Evolutionary conservation across 2,888 invertebrate genomes (phyloP).

Genomic region (Automeris io): DNA sequence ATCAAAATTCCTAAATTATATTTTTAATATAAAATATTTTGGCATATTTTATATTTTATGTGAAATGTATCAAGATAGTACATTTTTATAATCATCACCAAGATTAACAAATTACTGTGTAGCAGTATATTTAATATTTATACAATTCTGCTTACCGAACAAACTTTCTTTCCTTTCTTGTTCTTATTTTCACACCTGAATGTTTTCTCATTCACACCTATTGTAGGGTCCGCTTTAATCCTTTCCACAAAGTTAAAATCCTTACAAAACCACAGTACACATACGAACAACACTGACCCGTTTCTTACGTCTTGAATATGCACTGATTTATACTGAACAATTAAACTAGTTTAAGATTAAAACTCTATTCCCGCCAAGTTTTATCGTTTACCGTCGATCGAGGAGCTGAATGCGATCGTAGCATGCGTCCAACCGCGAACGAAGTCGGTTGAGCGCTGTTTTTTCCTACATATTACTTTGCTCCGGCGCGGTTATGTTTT

Average conservation of each 20-base stretch:
- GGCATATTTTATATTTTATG: too few relatives aligned
- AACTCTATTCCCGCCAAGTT: slow-evolving; percentile 51
- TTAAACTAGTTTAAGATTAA: slow-evolving; percentile 9
- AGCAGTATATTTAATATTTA: too few relatives aligned
- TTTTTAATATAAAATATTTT: too few relatives aligned
- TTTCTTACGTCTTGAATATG: not conserved
- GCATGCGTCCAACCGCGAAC: slow-evolving; percentile 53
- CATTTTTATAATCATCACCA: too few relatives aligned
- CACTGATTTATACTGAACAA: not conserved
- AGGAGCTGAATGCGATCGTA: slow-evolving; percentile 3
- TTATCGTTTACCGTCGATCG: slow-evolving; percentile 11
- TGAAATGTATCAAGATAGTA: too few relatives aligned
- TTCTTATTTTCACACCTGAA: slow-evolving; percentile 28
- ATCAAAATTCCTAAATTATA: too few relatives aligned
- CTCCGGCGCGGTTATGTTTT: too few relatives aligned
- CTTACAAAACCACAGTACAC: slow-evolving; percentile 12
- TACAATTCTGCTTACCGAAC: not conserved
- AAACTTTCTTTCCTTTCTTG: slow-evolving; percentile 16
- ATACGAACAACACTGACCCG: not conserved
- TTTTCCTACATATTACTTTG: too few relatives aligned
- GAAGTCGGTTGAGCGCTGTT: slow-evolving; percentile 65
- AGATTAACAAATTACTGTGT: too few relatives aligned
- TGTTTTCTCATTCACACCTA: slow-evolving; percentile 31
- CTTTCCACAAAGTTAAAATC: slow-evolving; percentile 32
- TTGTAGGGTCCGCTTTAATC: slow-evolving; percentile 29